Evolutionary conservation across 2,113 vertebrate genomes (phyloP).

Genomic region (Phyllostomus discolor): DNA sequence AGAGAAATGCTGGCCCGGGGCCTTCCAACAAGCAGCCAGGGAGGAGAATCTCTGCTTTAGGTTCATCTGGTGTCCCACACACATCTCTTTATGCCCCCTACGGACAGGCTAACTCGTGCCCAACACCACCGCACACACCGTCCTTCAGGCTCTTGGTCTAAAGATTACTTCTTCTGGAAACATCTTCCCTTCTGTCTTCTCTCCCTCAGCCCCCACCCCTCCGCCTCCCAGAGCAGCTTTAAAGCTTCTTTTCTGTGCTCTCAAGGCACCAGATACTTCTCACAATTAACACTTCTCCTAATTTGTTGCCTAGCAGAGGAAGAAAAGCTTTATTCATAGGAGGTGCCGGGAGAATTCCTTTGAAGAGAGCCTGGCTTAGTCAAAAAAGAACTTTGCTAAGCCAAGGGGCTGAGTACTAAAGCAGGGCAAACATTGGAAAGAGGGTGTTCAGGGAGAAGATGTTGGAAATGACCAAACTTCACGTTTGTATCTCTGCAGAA

Average conservation of each 20-base stretch:
- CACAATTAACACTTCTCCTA: background rate
- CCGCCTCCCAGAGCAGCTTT: background rate
- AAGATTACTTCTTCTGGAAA: background rate
- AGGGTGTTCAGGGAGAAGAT: background rate
- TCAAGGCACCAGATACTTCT: background rate
- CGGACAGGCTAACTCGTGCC: background rate
- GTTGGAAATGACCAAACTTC: background rate
- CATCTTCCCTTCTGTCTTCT: background rate
- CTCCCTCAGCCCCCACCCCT: fast-evolving
- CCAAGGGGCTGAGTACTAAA: background rate
- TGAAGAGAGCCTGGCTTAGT: background rate
- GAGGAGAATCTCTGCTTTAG: background rate
- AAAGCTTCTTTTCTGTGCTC: background rate
- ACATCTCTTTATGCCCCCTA: background rate
- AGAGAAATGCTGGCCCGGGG: background rate
- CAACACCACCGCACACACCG: fast-evolving
- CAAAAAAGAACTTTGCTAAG: background rate
- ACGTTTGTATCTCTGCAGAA: background rate
- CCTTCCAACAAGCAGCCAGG: fast-evolving
- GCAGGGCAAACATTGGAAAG: background rate
- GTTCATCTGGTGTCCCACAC: background rate
- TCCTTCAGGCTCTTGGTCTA: background rate
- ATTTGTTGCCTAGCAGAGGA: background rate
- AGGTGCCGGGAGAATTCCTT: background rate
- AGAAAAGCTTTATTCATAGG: background rate